Evolutionary conservation across 1,140 invertebrate genomes (phyloP).

Genomic region (Lucilia sericata): DNA sequence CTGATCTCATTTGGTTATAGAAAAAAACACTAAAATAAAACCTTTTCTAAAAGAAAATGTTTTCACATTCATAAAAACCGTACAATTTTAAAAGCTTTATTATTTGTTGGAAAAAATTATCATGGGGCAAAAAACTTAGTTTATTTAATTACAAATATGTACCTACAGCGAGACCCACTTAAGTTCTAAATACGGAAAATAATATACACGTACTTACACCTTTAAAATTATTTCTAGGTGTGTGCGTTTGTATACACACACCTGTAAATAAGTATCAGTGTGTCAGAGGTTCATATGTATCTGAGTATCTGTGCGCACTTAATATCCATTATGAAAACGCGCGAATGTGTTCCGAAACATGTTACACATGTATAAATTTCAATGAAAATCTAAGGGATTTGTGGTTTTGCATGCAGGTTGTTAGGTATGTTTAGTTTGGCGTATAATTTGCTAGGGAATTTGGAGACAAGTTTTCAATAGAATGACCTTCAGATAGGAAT

Average conservation of each 20-base stretch:
- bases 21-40: too few relatives aligned
- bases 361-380: constrained; percentile 4
- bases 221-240: not conserved
- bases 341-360: not conserved
- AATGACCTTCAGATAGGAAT: too few relatives aligned
- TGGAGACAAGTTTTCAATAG: too few relatives aligned
- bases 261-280: not conserved
- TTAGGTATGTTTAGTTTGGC: not conserved
- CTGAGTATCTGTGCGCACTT: not conserved
- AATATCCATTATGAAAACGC: constrained; percentile 3
- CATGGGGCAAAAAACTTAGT: not conserved
- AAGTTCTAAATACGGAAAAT: not conserved
- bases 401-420: not conserved
- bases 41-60: too few relatives aligned
- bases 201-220: not conserved
- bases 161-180: constrained; percentile 15
- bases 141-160: not conserved
- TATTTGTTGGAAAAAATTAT: not conserved
- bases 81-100: not conserved
- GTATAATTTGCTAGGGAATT: not conserved
- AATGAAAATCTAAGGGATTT: constrained; percentile 2
- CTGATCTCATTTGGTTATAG: not conserved
- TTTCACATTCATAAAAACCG: not conserved
- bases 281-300: not conserved
- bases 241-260: not conserved